Conservation (phyloP, 92 coral and sea anemone species). For the Heliopora coerulea region DNA sequence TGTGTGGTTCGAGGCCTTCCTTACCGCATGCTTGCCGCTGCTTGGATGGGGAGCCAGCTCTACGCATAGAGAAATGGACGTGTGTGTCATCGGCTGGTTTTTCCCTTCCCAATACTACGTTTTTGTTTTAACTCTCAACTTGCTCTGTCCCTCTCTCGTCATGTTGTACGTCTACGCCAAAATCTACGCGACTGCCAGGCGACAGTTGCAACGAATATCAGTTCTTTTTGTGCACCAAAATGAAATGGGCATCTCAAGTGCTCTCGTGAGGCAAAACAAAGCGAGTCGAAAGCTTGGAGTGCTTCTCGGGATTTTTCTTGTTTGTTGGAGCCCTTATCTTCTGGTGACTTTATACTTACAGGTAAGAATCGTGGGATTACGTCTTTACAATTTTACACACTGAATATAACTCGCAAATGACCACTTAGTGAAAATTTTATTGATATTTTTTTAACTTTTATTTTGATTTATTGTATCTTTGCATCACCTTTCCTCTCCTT, state of each 20-base stretch:
- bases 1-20: conserved; percentile 3
- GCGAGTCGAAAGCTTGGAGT: conserved; percentile 25
- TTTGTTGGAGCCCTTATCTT: conserved; percentile 34
- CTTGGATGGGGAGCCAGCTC: background rate
- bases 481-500: too few species aligned
- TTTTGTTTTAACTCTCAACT: conserved; percentile 6
- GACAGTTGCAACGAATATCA: conserved; percentile 11
- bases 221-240: conserved; percentile 8
- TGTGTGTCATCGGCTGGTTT: conserved; percentile 21
- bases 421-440: too few species aligned
- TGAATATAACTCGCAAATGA: too few species aligned
- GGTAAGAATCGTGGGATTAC: too few species aligned
- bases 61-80: background rate
- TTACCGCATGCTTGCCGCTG: conserved; percentile 9
- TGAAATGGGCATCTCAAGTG: background rate
- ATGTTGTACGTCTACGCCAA: conserved; percentile 17
- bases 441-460: too few species aligned
- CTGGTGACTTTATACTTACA: conserved; percentile 19
- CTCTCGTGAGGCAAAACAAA: conserved; percentile 6
- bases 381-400: too few species aligned
- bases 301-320: conserved; percentile 12
- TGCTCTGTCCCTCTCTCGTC: conserved; percentile 8
- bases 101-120: conserved; percentile 4
- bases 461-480: too few species aligned
- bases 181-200: conserved; percentile 18